A percentile compares a stretch with the other conserved stretches of the same genome.
Conservation (phyloP, 1,140 invertebrate genomes). For the Cephus cinctus region DNA sequence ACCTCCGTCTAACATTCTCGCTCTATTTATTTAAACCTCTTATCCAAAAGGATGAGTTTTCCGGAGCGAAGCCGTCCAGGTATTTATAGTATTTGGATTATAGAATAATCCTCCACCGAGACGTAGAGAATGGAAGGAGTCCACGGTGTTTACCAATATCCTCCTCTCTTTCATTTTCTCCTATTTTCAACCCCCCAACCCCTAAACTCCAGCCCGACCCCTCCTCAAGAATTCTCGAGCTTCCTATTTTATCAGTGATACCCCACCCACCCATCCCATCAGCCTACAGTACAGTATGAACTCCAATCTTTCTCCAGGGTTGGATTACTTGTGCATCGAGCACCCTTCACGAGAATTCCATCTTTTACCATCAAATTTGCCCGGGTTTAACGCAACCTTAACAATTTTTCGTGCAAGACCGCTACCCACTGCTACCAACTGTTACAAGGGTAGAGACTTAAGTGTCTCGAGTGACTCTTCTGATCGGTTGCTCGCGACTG, state of each 20-base stretch:
- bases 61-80: slow-evolving; percentile 28
- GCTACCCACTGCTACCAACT: too few species aligned
- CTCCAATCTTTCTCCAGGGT: slow-evolving; percentile 1
- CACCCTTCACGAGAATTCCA: slow-evolving; percentile 34
- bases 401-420: slow-evolving; percentile 22
- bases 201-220: slow-evolving; percentile 18
- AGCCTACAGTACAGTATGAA: background rate
- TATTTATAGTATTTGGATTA: slow-evolving; percentile 54
- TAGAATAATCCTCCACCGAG: slow-evolving; percentile 41
- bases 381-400: slow-evolving; percentile 23
- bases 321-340: slow-evolving; percentile 36
- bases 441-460: too few species aligned
- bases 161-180: slow-evolving; percentile 23
- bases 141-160: slow-evolving; percentile 48
- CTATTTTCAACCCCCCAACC: slow-evolving; percentile 9
- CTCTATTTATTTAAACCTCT: slow-evolving; percentile 41
- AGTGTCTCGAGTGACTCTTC: too few species aligned
- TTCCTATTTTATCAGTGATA: slow-evolving; percentile 31
- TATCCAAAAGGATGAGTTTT: slow-evolving; percentile 26
- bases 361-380: slow-evolving; percentile 40
- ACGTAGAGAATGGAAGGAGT: slow-evolving; percentile 26
- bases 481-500: too few species aligned
- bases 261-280: background rate
- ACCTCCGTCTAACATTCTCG: slow-evolving; percentile 25
- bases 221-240: slow-evolving; percentile 6